Conservation (phyloP, 1,140 invertebrate species). For the Calycopis cecrops region DNA sequence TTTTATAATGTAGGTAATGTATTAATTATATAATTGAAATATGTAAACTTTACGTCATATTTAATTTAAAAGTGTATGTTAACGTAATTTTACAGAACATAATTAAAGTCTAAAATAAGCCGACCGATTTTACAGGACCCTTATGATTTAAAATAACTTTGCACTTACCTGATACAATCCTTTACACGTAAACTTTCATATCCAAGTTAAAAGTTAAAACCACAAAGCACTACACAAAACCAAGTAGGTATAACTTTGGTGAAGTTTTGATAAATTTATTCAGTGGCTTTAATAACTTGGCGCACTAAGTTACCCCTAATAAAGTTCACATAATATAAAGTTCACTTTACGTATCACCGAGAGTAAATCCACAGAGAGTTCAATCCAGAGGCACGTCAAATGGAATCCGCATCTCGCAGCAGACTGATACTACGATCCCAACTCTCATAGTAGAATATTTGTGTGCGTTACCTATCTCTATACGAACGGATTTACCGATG, state of each 20-base stretch:
- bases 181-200: conserved; percentile 1
- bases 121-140: too few relatives aligned
- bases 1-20: too few relatives aligned
- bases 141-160: not conserved
- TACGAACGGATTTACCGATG: not conserved
- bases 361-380: not conserved
- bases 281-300: not conserved
- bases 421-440: not conserved
- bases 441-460: not conserved
- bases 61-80: too few relatives aligned
- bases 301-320: not conserved
- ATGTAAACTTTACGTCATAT: too few relatives aligned
- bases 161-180: conserved; percentile 2
- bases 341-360: not conserved
- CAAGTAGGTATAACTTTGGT: not conserved
- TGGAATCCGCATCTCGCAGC: not conserved
- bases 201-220: not conserved
- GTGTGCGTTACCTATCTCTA: not conserved
- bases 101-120: too few relatives aligned
- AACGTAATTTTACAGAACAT: too few relatives aligned
- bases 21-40: too few relatives aligned
- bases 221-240: conserved; percentile 6
- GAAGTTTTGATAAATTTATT: not conserved
- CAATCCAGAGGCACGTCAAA: not conserved
- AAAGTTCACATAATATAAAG: not conserved